Percentiles rank a stretch among this genome's conserved stretches.
Evolutionary conservation across 1,140 invertebrate species (phyloP).

Genomic region (Geopemphigus sp.): DNA sequence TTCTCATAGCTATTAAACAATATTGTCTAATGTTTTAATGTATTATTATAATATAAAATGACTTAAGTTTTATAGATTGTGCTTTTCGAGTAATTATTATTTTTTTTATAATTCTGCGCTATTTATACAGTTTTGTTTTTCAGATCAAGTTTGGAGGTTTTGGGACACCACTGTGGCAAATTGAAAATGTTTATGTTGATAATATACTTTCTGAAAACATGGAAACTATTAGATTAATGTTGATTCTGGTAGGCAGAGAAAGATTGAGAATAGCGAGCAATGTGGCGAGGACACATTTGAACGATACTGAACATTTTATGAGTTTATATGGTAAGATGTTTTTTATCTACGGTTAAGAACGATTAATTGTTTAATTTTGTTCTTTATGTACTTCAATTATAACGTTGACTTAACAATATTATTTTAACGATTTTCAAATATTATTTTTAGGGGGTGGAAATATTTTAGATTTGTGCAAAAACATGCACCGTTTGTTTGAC

Average conservation of each 20-base stretch:
- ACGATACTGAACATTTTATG: constrained; percentile 6
- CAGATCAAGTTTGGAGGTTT: constrained; percentile 37
- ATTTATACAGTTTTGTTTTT: neutral
- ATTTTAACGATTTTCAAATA: neutral
- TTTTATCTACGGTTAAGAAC: neutral
- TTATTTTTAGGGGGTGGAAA: constrained; percentile 33
- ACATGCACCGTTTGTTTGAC: constrained; percentile 29
- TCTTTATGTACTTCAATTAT: no score
- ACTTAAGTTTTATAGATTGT: no score
- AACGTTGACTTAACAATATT: no score
- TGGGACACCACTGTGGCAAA: constrained; percentile 44
- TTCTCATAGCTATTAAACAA: no score
- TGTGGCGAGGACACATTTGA: constrained; percentile 27
- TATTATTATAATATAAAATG: no score
- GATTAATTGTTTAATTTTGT: no score
- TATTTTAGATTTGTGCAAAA: constrained; percentile 38
- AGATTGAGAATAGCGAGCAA: constrained; percentile 29
- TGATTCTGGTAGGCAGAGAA: constrained; percentile 32
- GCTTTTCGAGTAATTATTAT: no score
- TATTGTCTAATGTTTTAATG: no score
- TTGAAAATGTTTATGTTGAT: constrained; percentile 42
- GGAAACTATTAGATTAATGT: constrained; percentile 36
- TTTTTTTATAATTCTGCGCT: no score
- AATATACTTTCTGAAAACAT: constrained; percentile 17
- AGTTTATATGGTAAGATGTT: constrained; percentile 18